Conservation (phyloP, 2,888 invertebrate species). For the Masnerella sp. region DNA sequence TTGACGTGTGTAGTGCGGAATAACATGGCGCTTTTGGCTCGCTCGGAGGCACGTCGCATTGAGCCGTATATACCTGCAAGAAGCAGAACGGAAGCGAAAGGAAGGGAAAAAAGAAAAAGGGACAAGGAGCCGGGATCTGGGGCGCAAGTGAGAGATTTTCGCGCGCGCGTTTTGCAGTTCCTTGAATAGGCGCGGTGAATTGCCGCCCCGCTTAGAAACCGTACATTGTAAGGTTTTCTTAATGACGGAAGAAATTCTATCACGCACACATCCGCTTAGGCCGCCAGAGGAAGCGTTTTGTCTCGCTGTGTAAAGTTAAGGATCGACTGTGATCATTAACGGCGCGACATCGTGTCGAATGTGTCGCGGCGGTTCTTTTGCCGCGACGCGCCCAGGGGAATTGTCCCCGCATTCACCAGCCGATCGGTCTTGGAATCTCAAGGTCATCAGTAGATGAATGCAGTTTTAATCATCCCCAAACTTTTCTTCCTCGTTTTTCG, state of each 20-base stretch:
- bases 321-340: constrained; percentile 72
- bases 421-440: constrained; percentile 40
- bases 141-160: constrained; percentile 68
- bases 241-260: constrained; percentile 78
- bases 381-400: constrained; percentile 2
- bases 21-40: constrained; percentile 44
- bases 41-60: constrained; percentile 48
- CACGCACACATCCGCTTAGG: constrained; percentile 76
- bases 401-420: constrained; percentile 13
- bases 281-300: constrained; percentile 72
- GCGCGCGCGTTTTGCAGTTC: constrained; percentile 68
- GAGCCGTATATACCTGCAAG: constrained; percentile 52
- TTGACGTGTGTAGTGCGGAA: constrained; percentile 49
- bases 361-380: constrained; percentile 53
- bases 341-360: constrained; percentile 61
- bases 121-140: constrained; percentile 68
- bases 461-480: constrained; percentile 26
- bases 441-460: constrained; percentile 22
- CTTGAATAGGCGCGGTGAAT: constrained; percentile 69
- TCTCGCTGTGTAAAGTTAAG: constrained; percentile 69
- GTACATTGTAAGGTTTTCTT: constrained; percentile 74
- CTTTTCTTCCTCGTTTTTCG: too few species aligned
- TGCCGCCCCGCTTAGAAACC: constrained; percentile 68
- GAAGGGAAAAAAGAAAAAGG: constrained; percentile 51
- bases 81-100: constrained; percentile 54